Conservation (phyloP, 2,888 invertebrate genomes). For the Drosophila anomelani region DNA sequence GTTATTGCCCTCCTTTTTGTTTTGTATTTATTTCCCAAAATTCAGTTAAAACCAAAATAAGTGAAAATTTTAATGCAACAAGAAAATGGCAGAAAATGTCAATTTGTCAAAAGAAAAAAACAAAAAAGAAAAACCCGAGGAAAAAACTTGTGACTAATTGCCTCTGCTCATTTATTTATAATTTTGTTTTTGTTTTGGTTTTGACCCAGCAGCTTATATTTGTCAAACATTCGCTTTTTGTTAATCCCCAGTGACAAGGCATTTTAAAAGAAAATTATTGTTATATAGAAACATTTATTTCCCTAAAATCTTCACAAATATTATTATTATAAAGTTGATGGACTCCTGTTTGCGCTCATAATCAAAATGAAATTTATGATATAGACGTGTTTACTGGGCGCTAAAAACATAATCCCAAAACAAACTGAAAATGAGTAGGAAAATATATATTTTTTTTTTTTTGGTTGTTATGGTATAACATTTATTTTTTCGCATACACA, state of each 20-base stretch:
- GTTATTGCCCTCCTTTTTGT: not conserved
- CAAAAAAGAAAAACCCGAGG: not conserved
- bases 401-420: constrained; percentile 16
- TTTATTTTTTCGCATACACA: constrained; percentile 68
- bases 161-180: constrained; percentile 15
- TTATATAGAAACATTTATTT: not conserved
- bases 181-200: constrained; percentile 1
- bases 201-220: constrained; percentile 9
- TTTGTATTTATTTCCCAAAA: not conserved
- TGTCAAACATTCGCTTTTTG: constrained; percentile 2
- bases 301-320: not conserved
- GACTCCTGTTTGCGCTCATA: not conserved
- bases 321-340: not conserved
- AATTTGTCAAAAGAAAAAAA: constrained; percentile 19
- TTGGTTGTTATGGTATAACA: constrained; percentile 35
- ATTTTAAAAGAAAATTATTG: not conserved
- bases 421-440: constrained; percentile 13
- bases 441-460: constrained; percentile 17
- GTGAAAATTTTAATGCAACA: constrained; percentile 1
- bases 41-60: not conserved
- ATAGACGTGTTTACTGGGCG: constrained; percentile 23
- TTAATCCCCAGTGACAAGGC: constrained; percentile 6
- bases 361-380: constrained; percentile 17
- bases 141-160: constrained; percentile 18
- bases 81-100: constrained; percentile 7